phyloP scores from a whole-genome alignment of 1,140 invertebrate genomes.

The Camponotus pennsylvanicus region DNA sequence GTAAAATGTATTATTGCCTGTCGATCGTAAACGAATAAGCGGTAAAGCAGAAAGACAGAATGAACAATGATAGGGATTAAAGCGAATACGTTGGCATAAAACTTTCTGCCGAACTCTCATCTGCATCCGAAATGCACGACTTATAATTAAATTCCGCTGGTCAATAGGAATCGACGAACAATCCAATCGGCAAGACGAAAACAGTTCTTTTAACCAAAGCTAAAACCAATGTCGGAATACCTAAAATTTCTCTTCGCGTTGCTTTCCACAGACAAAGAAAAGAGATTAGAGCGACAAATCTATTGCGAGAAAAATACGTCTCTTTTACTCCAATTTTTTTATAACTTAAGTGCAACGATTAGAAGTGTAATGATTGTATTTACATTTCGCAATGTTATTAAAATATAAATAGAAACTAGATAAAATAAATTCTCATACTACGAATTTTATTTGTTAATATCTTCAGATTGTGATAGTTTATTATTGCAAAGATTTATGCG shows the following conservation, averaged over 20 bases:
- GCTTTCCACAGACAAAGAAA: conserved; percentile 34
- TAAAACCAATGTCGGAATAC: conserved; percentile 52
- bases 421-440: not conserved
- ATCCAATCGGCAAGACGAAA: conserved; percentile 36
- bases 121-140: conserved; percentile 42
- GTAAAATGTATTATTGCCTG: not conserved
- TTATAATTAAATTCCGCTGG: conserved; percentile 62
- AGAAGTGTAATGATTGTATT: conserved; percentile 2
- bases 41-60: not conserved
- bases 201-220: conserved; percentile 42
- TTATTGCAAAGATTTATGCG: not conserved
- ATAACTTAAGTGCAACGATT: conserved; percentile 30
- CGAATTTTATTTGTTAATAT: not conserved
- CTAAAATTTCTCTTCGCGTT: conserved; percentile 46
- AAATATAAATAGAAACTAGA: not conserved
- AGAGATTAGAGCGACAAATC: conserved; percentile 46
- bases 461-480: not conserved
- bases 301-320: conserved; percentile 40
- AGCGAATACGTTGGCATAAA: conserved; percentile 42
- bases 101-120: conserved; percentile 10
- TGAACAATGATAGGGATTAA: conserved; percentile 55
- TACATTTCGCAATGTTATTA: not conserved
- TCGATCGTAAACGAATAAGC: not conserved
- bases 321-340: not conserved
- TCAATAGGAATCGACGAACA: conserved; percentile 37